Evolutionary conservation across 2,113 vertebrate genomes (phyloP).

Genomic region (Oenanthe oenanthe): DNA sequence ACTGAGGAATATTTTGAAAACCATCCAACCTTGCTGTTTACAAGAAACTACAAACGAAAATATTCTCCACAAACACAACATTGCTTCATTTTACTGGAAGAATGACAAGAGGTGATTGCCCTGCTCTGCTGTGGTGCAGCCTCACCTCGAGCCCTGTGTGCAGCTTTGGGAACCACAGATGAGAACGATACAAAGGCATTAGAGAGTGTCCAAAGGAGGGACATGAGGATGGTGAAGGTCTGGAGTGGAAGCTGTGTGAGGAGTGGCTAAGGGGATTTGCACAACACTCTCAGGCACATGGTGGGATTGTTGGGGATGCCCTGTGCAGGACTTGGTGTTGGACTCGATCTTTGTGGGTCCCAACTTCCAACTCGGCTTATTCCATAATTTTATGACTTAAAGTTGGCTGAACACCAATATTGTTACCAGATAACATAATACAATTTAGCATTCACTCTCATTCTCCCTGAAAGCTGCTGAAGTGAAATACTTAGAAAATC

Average conservation of each 20-base stretch:
- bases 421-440: neutral
- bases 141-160: neutral
- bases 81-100: neutral
- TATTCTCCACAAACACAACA: neutral
- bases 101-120: neutral
- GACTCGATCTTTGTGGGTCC: accelerated
- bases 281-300: neutral
- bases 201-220: neutral
- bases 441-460: neutral
- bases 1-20: neutral
- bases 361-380: neutral
- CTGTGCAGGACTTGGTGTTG: neutral
- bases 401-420: neutral
- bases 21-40: neutral
- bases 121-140: neutral
- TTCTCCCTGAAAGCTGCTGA: neutral
- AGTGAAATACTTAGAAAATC: neutral
- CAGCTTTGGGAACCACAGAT: neutral
- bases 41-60: neutral
- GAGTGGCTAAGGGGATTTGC: neutral
- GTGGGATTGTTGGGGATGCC: neutral
- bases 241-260: neutral
- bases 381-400: neutral
- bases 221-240: neutral
- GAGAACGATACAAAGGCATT: neutral